Base-by-base conservation (phyloP, 2,888 invertebrate genomes). In the Boloria selene region DNA sequence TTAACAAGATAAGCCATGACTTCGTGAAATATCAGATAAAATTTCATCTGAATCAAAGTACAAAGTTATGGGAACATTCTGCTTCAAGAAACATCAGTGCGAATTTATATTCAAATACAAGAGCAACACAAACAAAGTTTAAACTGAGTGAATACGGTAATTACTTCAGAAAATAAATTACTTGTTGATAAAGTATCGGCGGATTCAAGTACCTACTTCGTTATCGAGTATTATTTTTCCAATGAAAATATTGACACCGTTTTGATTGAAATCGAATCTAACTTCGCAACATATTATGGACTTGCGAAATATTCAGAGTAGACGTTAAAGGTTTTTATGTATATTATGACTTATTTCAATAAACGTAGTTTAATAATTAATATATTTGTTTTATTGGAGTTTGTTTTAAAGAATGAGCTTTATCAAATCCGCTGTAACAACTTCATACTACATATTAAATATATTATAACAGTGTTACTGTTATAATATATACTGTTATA, bases 81-180 rank as follows among this genome's bases (percentile, higher is more conserved):
- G 51, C 56, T 51, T 51, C 17, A 64, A 64, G 56, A 64, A 64
- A 64, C 51, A 64, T 56, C 49, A 49, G 51, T 18, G 44, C 42
- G 31, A 55, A 62, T 55, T 55, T 63, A 49, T 54, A 63, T 50
- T 50, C 56, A 56, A 51, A 50, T 55, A 62, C 47, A 44, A 16
- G 26, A 31, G 16, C 10, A 45, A 22, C 49, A 17, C 44, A 49
- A 56, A 56, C 42, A 51, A 63, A 56, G 63, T 64, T 58, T 64
- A n/a, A 50, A 14, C 42, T 13, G 22, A 56, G 50, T 7, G 26
- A 51, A n/a, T 54, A 58, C 14, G 45, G 50, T 51, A 63, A 63
- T 64, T 42, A 56, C 26, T 26, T 50, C 42, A 42, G 55, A 14
- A 55, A 18, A 47, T 63, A 22, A 38, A 47, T 18, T 22, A 22